Evolutionary conservation across 2,888 invertebrate genomes (phyloP).

Genomic region (Tethea ocularis): DNA sequence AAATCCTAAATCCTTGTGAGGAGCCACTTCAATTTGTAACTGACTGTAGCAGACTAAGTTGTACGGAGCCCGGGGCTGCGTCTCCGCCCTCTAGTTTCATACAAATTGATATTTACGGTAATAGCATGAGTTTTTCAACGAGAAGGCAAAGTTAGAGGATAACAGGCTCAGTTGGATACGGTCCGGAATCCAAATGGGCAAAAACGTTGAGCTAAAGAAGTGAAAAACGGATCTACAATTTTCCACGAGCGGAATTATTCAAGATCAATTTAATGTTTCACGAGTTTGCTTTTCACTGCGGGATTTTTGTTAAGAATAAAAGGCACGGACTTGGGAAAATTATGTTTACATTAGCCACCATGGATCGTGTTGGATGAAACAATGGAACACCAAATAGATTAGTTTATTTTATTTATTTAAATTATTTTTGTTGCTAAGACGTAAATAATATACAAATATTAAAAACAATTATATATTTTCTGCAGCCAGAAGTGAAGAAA

Average conservation of each 20-base stretch:
- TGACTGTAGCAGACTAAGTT: slow-evolving; percentile 64
- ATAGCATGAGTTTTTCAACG: slow-evolving; percentile 80
- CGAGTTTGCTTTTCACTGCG: slow-evolving; percentile 48
- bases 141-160: slow-evolving; percentile 73
- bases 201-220: slow-evolving; percentile 68
- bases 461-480: too few species aligned
- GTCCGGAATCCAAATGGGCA: slow-evolving; percentile 72
- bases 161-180: slow-evolving; percentile 75
- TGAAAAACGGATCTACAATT: slow-evolving; percentile 71
- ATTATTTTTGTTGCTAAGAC: neutral
- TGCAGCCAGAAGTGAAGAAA: neutral
- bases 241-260: slow-evolving; percentile 61
- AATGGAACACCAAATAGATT: neutral
- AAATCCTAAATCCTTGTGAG: slow-evolving; percentile 67
- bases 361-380: slow-evolving; percentile 18
- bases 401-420: neutral
- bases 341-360: slow-evolving; percentile 37
- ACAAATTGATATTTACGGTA: slow-evolving; percentile 84
- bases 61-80: slow-evolving; percentile 49
- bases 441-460: neutral
- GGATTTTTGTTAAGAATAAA: slow-evolving; percentile 37
- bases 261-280: slow-evolving; percentile 70
- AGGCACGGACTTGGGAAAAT: slow-evolving; percentile 31
- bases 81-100: slow-evolving; percentile 78
- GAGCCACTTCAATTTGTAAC: slow-evolving; percentile 74